Evolutionary conservation across 2,113 vertebrate genomes (phyloP).

Genomic region (Heteronetta atricapilla): DNA sequence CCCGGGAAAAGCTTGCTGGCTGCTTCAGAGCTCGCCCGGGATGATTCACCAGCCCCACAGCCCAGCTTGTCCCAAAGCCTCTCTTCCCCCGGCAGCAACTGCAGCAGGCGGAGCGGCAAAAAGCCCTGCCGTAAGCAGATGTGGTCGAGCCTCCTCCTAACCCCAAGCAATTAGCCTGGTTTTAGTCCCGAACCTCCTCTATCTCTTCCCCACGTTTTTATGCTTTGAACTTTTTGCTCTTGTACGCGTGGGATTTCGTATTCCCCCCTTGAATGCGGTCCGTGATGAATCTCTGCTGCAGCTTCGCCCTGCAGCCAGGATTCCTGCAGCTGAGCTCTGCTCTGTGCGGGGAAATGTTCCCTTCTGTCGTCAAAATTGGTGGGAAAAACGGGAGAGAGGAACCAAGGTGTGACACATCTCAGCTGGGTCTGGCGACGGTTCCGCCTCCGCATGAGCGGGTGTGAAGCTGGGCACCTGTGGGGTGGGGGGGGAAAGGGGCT

Average conservation of each 20-base stretch:
- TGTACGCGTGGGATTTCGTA: neutral
- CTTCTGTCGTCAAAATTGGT: neutral
- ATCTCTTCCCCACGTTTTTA: neutral
- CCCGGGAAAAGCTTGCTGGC: neutral
- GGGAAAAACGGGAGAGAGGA: neutral
- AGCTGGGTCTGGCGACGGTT: neutral
- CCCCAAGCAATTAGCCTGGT: neutral
- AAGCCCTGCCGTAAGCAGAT: neutral
- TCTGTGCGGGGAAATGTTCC: neutral
- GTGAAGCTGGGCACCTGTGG: neutral
- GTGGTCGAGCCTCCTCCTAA: neutral
- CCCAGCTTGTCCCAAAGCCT: neutral
- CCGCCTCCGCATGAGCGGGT: neutral
- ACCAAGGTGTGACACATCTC: accelerated
- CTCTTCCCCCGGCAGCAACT: neutral
- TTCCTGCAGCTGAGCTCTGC: neutral
- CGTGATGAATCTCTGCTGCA: neutral
- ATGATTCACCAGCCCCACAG: neutral
- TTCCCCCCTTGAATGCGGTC: neutral
- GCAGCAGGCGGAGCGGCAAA: neutral
- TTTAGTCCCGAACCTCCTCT: neutral
- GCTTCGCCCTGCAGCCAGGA: accelerated
- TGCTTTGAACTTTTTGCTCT: neutral
- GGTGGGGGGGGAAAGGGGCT: neutral
- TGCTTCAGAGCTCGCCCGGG: accelerated